These are phyloP conservation scores for Psammodynastes pulverulentus DNA, from an alignment of 2,113 vertebrate genomes.

Conservation along the genomic window DNA sequence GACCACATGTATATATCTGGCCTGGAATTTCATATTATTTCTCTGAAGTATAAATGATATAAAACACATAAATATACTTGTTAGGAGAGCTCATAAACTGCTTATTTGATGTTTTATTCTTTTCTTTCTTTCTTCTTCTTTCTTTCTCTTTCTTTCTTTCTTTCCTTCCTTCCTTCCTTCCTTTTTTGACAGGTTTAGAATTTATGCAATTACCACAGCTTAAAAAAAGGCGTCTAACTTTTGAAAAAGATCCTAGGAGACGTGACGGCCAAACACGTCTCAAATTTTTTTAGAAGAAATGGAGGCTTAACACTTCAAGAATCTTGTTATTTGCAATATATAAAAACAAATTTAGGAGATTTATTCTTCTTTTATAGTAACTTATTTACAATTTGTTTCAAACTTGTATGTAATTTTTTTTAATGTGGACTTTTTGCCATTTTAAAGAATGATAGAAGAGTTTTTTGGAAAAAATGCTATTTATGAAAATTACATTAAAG, in stretches of 20 bases:
- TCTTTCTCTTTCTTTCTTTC: too few species aligned
- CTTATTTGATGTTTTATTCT: too few species aligned
- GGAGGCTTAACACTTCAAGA: not conserved
- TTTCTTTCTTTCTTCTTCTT: too few species aligned
- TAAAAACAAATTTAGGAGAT: not conserved
- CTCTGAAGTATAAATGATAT: too few species aligned
- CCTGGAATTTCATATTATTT: too few species aligned
- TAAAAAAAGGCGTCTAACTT: constrained; percentile 79
- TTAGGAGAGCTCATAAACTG: too few species aligned
- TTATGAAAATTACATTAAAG: not conserved
- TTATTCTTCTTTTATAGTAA: not conserved
- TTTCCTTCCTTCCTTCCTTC: not conserved
- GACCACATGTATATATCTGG: not conserved
- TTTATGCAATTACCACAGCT: constrained; percentile 51
- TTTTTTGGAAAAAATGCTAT: not conserved
- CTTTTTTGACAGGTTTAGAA: constrained; percentile 46
- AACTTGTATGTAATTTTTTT: not conserved
- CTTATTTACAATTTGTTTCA: not conserved
- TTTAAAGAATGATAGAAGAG: not conserved
- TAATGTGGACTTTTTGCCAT: not conserved
- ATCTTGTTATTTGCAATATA: not conserved
- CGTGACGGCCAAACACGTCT: constrained; percentile 90
- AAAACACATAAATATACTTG: too few species aligned
- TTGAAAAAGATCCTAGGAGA: constrained; percentile 86
- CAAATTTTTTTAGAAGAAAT: constrained; percentile 75